Base-by-base conservation (phyloP, 2,888 invertebrate genomes). In the Spodoptera picta region DNA sequence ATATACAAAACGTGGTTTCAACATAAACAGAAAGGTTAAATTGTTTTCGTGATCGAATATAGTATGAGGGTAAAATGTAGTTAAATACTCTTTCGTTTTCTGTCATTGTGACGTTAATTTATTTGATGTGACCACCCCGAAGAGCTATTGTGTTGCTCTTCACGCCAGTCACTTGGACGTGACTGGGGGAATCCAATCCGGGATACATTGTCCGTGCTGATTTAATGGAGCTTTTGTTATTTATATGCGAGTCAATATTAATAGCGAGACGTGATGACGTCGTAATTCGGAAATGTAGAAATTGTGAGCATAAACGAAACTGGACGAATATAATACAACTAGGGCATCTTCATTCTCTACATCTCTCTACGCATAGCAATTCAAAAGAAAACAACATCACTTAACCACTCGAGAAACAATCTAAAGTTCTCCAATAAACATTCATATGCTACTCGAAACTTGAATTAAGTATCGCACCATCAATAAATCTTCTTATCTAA, bases 141-240 rank as follows among this genome's bases (percentile, higher is more conserved):
- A 83, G 77, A 73, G 74, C 87, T 84, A 88, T 92, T 92, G 90
- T 91, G 77, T 84, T 81, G 83, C 87, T 85, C 89, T 92, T 86
- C 86, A 90, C 83, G 92, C 87, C 90, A 90, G 85, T 90, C 91
- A 89, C 78, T 84, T 72, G 80, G 86, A 88, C 88, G 83, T 83
- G 84, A 84, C 83, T 82, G 79, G 89, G 92, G 90, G 89, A 87
- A 85, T 79, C 75, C 80, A 84, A 87, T 86, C 81, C 75, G 79
- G 75, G 79, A 82, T 76, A 75, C 81, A 88, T 88, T 88, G 88
- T 89, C 82, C 84, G 83, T 83, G 84, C 79, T 79, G 81, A 87
- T 88, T 87, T 87, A 86, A 87, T 86, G 80, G 81, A 73, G 75
- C 76, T 83, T 88, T 89, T 90, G 86, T 89, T 84, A 82, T 77